Base-by-base conservation (phyloP, 2,113 vertebrate genomes). In the Sceloporus tristichus region DNA sequence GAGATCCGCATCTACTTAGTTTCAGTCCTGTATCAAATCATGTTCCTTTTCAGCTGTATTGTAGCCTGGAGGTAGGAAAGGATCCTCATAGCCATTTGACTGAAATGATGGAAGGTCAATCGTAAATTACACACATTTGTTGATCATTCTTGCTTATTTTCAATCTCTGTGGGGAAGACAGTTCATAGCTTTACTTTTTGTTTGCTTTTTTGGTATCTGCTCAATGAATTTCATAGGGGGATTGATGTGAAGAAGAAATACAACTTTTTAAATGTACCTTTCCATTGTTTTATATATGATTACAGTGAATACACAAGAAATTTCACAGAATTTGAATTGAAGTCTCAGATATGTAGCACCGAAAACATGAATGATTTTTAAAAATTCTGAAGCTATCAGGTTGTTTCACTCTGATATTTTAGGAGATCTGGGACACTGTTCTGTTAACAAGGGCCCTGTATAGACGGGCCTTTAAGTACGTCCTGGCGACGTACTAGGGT, bases 311-410 rank as follows among this genome's bases (percentile, higher is more conserved):
- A 18, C 27, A 4, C 5, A 4, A 10, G 21, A 62, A 18, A 56
- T 21, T 38, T 76, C 4, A 14, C 53, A 86, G 85, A 88, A 70
- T 70, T 75, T 79, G 68, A 88, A 82, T 62, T 54, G 38, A 38
- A 80, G 29, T 2, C 88, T n/a, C 2, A 40, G 9, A 56, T 87
- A 73, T 77, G 7, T 86, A 78, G 82, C 80, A 85, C 59, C 53
- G n/a, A 38, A 53, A 34, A 11, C 66, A 54, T 68, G 38, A 70
- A 54, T 79, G 8, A 73, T 34, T 62, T 14, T 62, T 14, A 68
- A 88, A 78, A 76, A 34, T 88, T 23, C 25, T 25, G 9, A 21
- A 38, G 34, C 27, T 54, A 79, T 56, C 73, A 71, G 42, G 76
- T 87, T 59, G 56, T 76, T 4, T 78, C 2, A 78, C 68, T 79